Evolutionary conservation across 2,797 vertebrate genomes (phyloP).

Genomic region (Xenentodon cancila): DNA sequence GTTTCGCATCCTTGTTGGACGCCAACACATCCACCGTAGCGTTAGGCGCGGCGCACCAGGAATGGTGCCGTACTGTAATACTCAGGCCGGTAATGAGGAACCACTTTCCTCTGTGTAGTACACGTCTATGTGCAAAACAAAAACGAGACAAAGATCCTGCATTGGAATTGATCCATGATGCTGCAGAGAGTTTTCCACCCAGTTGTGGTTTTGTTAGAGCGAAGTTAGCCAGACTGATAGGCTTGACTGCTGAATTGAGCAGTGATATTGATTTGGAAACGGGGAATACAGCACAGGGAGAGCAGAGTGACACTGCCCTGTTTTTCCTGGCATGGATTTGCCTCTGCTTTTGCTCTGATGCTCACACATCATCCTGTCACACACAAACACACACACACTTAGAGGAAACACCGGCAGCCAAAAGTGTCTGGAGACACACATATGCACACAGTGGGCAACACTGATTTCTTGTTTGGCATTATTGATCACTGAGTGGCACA

Average conservation of each 20-base stretch:
- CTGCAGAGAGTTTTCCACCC: slow-evolving; percentile 25
- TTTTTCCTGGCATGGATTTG: slow-evolving; percentile 58
- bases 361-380: slow-evolving; percentile 25
- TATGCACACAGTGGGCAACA: slow-evolving; percentile 58
- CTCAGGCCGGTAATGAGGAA: slow-evolving; percentile 6
- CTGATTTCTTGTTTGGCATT: slow-evolving; percentile 76
- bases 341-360: slow-evolving; percentile 59
- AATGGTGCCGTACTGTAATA: slow-evolving; percentile 5
- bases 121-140: slow-evolving; percentile 10
- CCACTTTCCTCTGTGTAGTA: slow-evolving; percentile 14
- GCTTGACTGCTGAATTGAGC: slow-evolving; percentile 53
- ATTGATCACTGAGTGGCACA: slow-evolving; percentile 63
- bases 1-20: neutral
- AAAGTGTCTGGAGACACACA: slow-evolving; percentile 58
- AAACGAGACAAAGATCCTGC: slow-evolving; percentile 19
- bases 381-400: slow-evolving; percentile 12
- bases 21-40: slow-evolving; percentile 6
- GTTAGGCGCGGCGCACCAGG: neutral
- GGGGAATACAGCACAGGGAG: slow-evolving; percentile 34
- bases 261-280: slow-evolving; percentile 66
- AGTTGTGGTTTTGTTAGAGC: slow-evolving; percentile 47
- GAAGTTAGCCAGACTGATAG: slow-evolving; percentile 46
- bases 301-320: slow-evolving; percentile 45
- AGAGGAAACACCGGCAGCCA: slow-evolving; percentile 54
- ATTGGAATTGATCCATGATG: slow-evolving; percentile 53